These are phyloP conservation scores for Cisticola juncidis DNA, from an alignment of 2,113 vertebrate genomes.

Conservation along the genomic window DNA sequence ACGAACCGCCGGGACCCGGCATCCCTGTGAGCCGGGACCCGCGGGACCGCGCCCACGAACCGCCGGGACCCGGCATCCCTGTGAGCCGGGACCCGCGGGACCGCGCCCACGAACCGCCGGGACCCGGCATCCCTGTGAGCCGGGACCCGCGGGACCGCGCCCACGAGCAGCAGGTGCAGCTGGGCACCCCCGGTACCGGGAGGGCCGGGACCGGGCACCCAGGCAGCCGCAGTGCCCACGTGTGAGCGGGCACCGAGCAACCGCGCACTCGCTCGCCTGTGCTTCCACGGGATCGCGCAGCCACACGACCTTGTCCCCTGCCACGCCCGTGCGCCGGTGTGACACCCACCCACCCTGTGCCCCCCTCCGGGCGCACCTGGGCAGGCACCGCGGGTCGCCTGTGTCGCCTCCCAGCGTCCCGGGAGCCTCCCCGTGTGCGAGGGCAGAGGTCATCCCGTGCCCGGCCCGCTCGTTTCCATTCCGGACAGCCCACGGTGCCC, in stretches of 20 bases:
- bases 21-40: not conserved
- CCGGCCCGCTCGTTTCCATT: not conserved
- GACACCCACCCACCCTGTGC: not conserved
- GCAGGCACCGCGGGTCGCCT: not conserved
- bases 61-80: too few species aligned
- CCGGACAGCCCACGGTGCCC: not conserved
- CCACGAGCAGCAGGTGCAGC: not conserved
- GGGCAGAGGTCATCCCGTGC: not conserved
- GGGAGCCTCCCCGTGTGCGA: not conserved
- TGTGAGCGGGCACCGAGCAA: not conserved
- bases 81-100: not conserved
- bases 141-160: not conserved
- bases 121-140: not conserved
- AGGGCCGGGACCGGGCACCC: not conserved
- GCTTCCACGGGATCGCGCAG: not conserved
- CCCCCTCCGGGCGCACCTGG: not conserved
- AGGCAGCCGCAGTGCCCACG: not conserved
- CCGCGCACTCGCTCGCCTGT: not conserved
- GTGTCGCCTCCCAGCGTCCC: too few species aligned
- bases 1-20: too few species aligned
- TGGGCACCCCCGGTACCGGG: not conserved
- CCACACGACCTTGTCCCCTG: not conserved
- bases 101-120: too few species aligned
- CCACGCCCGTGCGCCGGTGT: not conserved
- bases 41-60: too few species aligned